Base-by-base conservation (phyloP, 2,113 vertebrate species). In the Vulpes ferrilata region DNA sequence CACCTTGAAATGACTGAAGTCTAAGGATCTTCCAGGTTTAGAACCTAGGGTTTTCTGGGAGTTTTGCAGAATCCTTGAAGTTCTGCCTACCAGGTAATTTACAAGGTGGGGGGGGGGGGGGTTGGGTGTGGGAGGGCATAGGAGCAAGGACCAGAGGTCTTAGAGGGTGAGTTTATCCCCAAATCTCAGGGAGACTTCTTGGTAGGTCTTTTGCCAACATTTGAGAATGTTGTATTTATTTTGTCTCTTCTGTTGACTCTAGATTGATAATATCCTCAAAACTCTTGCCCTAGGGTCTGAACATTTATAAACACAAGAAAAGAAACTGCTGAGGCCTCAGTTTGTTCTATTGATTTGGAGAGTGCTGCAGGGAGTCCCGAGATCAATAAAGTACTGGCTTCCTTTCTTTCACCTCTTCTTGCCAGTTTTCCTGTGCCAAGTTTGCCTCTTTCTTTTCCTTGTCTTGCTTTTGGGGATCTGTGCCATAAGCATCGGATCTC, bases 311-410 rank as follows among this genome's bases (percentile, higher is more conserved):
- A 96, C 71, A 73, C 64, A 86, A 84, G 69, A 55, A 65, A 57
- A 69, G 55, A 27, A 95, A 65, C 30, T 90, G 62, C 64, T 20
- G 79, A 88, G 27, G 60, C 43, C 60, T 98, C 30, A 19, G 51
- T 85, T 97, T 90, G 57, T 71, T 90, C 57, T 95, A 51, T 87
- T 84, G 96, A 85, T 93, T 83, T 83, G 84, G 79, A 96, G 35
- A 93, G 74, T 60, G 57, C 79, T 95, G 19, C 43, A 67, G 92
- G 90, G 96, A 97, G 69, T 96, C 92, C 88, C 15, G 17, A 27
- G 19, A 95, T 93, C 94, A 90, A 73, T 96, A 96, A 85, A 65
- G 7, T 11, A 27, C 74, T 81, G 90, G 35, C 89, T 92, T 64
- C 83, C 74, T 94, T 55, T 74, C 92, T 69, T 69, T 79, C 12